A percentile compares a stretch with the other conserved stretches of the same genome.
Conservation (phyloP, 2,888 invertebrate species). For the Trissonchulus sp. region DNA sequence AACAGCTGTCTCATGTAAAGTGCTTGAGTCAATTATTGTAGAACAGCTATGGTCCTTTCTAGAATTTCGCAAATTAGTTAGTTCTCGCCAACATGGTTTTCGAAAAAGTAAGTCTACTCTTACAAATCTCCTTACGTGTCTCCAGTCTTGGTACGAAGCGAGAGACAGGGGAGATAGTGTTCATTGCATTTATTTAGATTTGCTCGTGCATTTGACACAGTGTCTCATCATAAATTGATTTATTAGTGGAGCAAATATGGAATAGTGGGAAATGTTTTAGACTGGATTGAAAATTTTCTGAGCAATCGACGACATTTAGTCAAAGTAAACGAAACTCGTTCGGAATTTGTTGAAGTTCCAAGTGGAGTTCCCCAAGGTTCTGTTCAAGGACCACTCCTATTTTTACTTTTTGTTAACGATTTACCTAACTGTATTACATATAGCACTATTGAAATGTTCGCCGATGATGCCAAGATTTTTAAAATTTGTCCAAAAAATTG, state of each 20-base stretch:
- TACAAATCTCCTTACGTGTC: too few species aligned
- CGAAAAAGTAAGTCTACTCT: too few species aligned
- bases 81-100: too few species aligned
- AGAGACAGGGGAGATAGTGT: too few species aligned
- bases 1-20: too few species aligned
- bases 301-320: not conserved
- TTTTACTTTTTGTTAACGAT: conserved; percentile 5
- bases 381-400: not conserved
- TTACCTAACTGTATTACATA: not conserved
- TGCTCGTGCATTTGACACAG: not conserved
- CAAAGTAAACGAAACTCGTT: not conserved
- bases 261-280: not conserved
- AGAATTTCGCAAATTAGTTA: too few species aligned
- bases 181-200: too few species aligned
- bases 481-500: not conserved
- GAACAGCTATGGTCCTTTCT: too few species aligned
- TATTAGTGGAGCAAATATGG: too few species aligned
- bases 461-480: conserved; percentile 1
- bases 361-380: conserved; percentile 6
- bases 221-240: not conserved
- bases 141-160: too few species aligned
- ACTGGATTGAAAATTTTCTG: conserved; percentile 3
- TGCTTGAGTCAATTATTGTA: too few species aligned
- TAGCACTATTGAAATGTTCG: not conserved
- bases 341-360: not conserved